Conservation (phyloP, 2,797 vertebrate genomes). For the Phrynocephalus vlangalii region DNA sequence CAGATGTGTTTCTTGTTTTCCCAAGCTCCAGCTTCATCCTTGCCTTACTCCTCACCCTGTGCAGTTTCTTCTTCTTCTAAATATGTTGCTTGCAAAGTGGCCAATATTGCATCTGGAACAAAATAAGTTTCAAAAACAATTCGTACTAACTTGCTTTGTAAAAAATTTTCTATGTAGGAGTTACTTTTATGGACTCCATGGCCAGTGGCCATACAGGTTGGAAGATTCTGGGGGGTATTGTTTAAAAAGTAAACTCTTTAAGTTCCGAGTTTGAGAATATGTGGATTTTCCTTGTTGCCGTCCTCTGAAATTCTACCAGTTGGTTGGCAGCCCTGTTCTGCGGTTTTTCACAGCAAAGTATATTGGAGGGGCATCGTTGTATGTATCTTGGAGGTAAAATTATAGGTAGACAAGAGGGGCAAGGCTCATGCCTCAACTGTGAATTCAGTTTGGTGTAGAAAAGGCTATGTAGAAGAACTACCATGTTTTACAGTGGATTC, state of each 20-base stretch:
- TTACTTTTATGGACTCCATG: too few species aligned
- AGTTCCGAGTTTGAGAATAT: neutral
- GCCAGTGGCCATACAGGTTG: neutral
- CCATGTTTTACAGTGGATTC: constrained; percentile 40
- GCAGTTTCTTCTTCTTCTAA: neutral
- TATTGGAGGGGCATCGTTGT: neutral
- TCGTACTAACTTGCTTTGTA: neutral
- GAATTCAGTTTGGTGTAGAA: constrained; percentile 38
- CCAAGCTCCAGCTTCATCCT: neutral
- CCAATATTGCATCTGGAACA: neutral
- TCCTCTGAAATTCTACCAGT: too few species aligned
- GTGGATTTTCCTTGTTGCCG: neutral
- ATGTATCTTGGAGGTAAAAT: neutral
- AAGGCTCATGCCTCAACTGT: neutral
- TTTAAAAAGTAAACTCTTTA: neutral
- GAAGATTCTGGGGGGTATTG: neutral
- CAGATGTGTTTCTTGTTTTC: neutral
- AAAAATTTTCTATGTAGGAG: neutral
- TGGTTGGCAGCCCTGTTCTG: neutral
- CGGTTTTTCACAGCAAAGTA: neutral
- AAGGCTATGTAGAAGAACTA: constrained; percentile 46
- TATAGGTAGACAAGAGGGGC: neutral
- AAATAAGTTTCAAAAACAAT: neutral
- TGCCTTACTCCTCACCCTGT: neutral
- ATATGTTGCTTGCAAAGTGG: neutral